These are phyloP conservation scores for Cheilosia vulpina DNA, from an alignment of 2,888 invertebrate genomes.

Conservation along the genomic window DNA sequence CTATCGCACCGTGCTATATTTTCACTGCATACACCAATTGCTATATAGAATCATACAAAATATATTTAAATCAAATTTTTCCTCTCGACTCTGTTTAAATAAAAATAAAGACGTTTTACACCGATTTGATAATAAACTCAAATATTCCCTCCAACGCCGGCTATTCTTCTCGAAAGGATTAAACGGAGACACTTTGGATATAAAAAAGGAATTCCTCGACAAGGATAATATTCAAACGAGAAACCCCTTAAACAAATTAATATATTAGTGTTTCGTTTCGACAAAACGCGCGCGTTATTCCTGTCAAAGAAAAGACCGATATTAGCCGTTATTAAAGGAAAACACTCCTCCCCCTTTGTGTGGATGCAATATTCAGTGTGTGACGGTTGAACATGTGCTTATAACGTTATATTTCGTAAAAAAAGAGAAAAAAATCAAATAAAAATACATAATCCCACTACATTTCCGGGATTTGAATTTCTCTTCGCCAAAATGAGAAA, in stretches of 20 bases:
- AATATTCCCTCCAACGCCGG: slow-evolving; percentile 15
- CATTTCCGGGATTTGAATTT: slow-evolving; percentile 10
- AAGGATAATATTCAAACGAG: no score
- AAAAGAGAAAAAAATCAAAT: slow-evolving; percentile 21
- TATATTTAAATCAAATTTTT: slow-evolving; percentile 17
- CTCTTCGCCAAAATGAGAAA: slow-evolving; percentile 59
- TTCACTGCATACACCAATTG: slow-evolving; percentile 44
- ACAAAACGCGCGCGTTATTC: slow-evolving; percentile 54
- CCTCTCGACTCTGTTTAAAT: neutral
- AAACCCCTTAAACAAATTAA: neutral
- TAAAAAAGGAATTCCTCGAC: neutral
- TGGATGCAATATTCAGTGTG: slow-evolving; percentile 52
- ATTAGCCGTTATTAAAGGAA: slow-evolving; percentile 44
- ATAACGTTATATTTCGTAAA: slow-evolving; percentile 76
- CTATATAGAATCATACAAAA: slow-evolving; percentile 13
- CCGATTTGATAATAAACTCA: neutral
- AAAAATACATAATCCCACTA: slow-evolving; percentile 19
- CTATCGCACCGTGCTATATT: slow-evolving; percentile 69
- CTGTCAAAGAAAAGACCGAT: slow-evolving; percentile 56
- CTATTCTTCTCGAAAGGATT: slow-evolving; percentile 41
- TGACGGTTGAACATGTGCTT: slow-evolving; percentile 79
- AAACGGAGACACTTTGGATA: slow-evolving; percentile 44
- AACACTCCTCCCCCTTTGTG: slow-evolving; percentile 43
- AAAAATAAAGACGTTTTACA: slow-evolving; percentile 12
- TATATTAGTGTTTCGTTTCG: neutral